Base-by-base conservation (phyloP, 2,113 vertebrate species). In the Brachirus orientalis region DNA sequence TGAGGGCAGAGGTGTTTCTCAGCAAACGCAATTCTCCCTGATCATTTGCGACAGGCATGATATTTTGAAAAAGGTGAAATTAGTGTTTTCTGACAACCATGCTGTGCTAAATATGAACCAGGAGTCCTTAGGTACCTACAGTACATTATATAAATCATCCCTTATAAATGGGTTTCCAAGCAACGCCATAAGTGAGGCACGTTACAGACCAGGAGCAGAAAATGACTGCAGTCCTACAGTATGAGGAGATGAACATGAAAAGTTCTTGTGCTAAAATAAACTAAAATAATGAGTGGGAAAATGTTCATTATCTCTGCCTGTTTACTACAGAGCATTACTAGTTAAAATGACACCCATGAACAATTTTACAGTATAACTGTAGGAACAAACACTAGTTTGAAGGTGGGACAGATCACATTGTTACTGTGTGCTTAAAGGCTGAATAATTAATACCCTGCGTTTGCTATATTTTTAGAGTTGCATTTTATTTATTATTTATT, bases 41-140 rank as follows among this genome's bases (percentile, higher is more conserved):
- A 90, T 85, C 56, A 63, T 69, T 71, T 63, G 40, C 79, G 86
- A 86, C 85, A 84, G 55, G 69, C 66, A 61, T 87, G 84, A 80
- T 76, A 84, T 82, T 85, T 83, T 63, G 37, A 79, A 82, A 89
- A 86, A 72, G 78, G 55, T 85, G 63, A 83, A 80, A 82, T 63
- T 61, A 36, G 46, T 44, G 28, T 28, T 51, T 80, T 59, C 54
- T 84, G 83, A 83, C 80, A 86, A 67, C 73, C 63, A 60, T 22
- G 75, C 77, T 67, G 79, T 46, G 56, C 68, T 55, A 63, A 76
- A 85, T 55, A 81, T 20, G 44, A 80, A 77, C 53, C 65, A 57
- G 22, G 41, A 74, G 65, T 71, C 54, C 35, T 53, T 40, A 54
- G 75, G 69, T 57, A 69, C 57, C 69, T 61, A 7, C 40, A 67